Conservation (phyloP, 1,140 invertebrate genomes). For the Trypoxylus dichotomus region DNA sequence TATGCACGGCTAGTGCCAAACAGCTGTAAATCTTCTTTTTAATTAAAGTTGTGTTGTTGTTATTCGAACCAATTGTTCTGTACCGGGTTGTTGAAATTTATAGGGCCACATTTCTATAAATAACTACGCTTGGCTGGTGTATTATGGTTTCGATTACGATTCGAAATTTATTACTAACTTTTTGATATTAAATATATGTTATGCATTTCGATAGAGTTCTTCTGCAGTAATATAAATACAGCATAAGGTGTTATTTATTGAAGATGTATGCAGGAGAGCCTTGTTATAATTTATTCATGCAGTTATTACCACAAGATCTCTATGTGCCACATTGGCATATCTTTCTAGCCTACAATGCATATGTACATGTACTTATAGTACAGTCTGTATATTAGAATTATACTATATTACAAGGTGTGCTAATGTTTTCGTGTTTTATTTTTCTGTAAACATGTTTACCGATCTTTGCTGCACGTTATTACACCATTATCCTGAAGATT, state of each 20-base stretch:
- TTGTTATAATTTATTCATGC: neutral
- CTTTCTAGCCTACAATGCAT: too few species aligned
- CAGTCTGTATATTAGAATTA: too few species aligned
- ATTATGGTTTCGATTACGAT: conserved; percentile 15
- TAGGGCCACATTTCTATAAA: neutral
- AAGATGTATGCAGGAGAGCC: neutral
- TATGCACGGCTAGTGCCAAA: conserved; percentile 2
- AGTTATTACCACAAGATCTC: neutral
- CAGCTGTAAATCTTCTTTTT: conserved; percentile 19
- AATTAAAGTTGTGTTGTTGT: conserved; percentile 22
- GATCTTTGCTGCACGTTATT: too few species aligned
- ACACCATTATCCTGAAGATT: too few species aligned
- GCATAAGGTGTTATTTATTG: neutral
- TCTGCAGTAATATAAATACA: neutral
- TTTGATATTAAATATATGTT: neutral
- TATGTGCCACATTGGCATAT: neutral
- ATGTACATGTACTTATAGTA: too few species aligned
- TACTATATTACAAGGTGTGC: too few species aligned
- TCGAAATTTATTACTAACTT: conserved; percentile 12
- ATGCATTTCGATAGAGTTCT: neutral
- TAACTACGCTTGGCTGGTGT: neutral
- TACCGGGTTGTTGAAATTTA: conserved; percentile 18
- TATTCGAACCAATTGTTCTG: conserved; percentile 19
- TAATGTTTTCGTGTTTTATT: too few species aligned
- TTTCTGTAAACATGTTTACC: too few species aligned